Percentiles rank a stretch among this genome's conserved stretches.
Evolutionary conservation across 2,797 vertebrate species (phyloP).

Genomic region (Thalassophryne amazonica): DNA sequence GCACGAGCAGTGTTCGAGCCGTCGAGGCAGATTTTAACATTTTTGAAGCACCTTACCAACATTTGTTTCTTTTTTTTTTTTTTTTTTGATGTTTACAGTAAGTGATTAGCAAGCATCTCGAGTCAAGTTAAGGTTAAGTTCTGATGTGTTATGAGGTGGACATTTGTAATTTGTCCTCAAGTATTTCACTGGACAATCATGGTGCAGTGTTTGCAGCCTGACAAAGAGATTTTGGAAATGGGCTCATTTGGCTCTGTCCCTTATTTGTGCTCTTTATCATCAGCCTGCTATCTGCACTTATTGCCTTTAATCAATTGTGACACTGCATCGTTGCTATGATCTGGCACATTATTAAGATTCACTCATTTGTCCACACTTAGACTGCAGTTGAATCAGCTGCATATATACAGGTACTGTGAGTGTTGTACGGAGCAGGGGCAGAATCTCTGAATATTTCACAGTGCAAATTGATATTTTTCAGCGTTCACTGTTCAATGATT

Average conservation of each 20-base stretch:
- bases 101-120: slow-evolving; percentile 6
- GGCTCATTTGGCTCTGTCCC: slow-evolving; percentile 27
- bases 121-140: slow-evolving; percentile 14
- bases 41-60: background rate
- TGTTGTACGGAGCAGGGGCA: too few species aligned
- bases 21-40: too few species aligned
- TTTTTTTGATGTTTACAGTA: too few species aligned
- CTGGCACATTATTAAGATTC: too few species aligned
- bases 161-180: background rate
- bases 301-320: background rate
- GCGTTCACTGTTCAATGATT: too few species aligned
- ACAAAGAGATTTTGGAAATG: slow-evolving; percentile 12
- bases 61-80: background rate
- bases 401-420: too few species aligned
- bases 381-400: too few species aligned
- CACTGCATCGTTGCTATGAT: too few species aligned
- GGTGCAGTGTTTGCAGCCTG: slow-evolving; percentile 19
- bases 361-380: too few species aligned
- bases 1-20: too few species aligned
- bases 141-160: background rate
- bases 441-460: too few species aligned
- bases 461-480: too few species aligned
- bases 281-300: slow-evolving; percentile 17
- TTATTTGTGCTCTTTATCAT: slow-evolving; percentile 38
- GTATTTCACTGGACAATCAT: slow-evolving; percentile 14